Percentiles rank a stretch among this genome's conserved stretches.
Conservation (phyloP, 2,113 vertebrate species). For the Gopherus evgoodei region DNA sequence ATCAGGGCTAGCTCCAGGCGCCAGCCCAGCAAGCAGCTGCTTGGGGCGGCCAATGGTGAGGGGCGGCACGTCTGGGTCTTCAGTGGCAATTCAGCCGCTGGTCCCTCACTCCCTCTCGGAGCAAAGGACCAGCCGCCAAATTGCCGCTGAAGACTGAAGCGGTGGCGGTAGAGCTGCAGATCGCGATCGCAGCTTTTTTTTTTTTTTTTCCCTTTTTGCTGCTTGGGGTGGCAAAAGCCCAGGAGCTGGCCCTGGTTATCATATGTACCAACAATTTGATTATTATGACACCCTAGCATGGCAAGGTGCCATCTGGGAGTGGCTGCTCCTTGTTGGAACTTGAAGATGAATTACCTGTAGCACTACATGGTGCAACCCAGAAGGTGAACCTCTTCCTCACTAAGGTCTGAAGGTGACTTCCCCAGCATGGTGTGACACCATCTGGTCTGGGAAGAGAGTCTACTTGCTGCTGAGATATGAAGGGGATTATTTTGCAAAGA, state of each 20-base stretch:
- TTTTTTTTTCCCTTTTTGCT: too few species aligned
- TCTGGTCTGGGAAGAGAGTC: constrained; percentile 14
- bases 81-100: too few species aligned
- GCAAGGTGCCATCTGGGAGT: background rate
- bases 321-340: background rate
- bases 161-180: too few species aligned
- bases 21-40: too few species aligned
- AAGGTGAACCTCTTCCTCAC: background rate
- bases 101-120: too few species aligned
- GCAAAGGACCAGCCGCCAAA: too few species aligned
- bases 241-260: too few species aligned
- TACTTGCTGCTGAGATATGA: constrained; percentile 31
- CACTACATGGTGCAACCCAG: background rate
- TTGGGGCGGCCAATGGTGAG: too few species aligned
- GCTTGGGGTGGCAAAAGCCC: too few species aligned
- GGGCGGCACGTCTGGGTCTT: too few species aligned
- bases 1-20: background rate
- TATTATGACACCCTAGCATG: background rate
- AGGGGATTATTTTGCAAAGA: constrained; percentile 8
- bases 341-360: background rate
- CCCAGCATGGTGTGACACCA: background rate
- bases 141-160: too few species aligned
- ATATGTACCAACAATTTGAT: background rate
- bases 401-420: constrained; percentile 26
- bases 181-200: too few species aligned